A percentile compares a stretch with the other conserved stretches of the same genome.
These are phyloP conservation scores for Atta texana DNA, from an alignment of 1,140 invertebrate genomes.

Conservation along the genomic window DNA sequence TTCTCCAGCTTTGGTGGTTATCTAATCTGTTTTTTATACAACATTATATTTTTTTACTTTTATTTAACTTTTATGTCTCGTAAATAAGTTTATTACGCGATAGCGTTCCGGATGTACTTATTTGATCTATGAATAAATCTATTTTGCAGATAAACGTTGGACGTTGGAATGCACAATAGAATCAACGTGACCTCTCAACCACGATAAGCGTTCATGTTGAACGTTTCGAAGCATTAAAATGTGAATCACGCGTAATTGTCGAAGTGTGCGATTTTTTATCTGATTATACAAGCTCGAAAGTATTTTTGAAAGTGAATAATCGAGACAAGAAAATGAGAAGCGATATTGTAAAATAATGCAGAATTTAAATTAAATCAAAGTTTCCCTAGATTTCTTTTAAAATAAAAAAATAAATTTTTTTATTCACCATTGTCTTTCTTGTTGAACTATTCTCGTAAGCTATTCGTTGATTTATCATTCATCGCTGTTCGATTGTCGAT, in stretches of 20 bases:
- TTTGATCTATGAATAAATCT: conserved; percentile 21
- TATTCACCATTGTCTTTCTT: neutral
- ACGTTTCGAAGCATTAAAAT: neutral
- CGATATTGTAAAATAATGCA: neutral
- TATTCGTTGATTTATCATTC: neutral
- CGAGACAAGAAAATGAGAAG: neutral
- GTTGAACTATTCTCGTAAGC: neutral
- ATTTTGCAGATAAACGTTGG: conserved; percentile 29
- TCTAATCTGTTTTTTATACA: conserved; percentile 29
- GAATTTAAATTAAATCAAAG: neutral
- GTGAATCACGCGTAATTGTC: neutral
- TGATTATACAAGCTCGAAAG: neutral
- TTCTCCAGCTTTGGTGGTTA: neutral
- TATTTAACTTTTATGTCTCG: conserved; percentile 20
- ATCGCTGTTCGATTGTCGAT: neutral
- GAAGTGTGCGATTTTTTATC: conserved; percentile 5
- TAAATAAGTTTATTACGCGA: conserved; percentile 10
- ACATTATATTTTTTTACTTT: neutral
- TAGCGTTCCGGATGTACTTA: neutral
- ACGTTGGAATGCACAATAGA: conserved; percentile 44
- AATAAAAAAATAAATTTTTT: neutral
- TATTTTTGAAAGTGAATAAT: neutral
- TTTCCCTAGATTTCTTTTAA: neutral
- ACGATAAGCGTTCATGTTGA: neutral
- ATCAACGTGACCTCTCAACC: conserved; percentile 30